phyloP scores from a whole-genome alignment of 2,888 invertebrate species.

The Polyommatus iphigenia region DNA sequence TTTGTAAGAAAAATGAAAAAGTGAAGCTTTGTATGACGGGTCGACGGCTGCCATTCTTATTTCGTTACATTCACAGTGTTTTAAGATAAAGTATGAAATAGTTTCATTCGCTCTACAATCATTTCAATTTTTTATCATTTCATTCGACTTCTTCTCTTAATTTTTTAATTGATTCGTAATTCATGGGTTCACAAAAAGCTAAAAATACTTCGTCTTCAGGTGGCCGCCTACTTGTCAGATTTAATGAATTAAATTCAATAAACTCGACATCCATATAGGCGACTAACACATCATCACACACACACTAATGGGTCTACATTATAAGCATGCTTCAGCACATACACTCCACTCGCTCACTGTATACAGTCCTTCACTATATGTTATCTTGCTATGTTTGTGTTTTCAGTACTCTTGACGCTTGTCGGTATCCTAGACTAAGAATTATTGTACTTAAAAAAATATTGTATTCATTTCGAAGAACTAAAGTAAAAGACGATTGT shows the following conservation, averaged over 20 bases:
- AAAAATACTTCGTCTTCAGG: background rate
- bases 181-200: background rate
- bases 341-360: constrained; percentile 40
- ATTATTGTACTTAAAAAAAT: constrained; percentile 34
- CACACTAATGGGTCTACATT: constrained; percentile 72
- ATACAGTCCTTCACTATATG: constrained; percentile 35
- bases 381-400: constrained; percentile 37
- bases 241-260: background rate
- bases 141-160: background rate
- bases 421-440: constrained; percentile 24
- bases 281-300: constrained; percentile 46
- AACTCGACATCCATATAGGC: constrained; percentile 43
- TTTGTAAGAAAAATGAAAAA: constrained; percentile 27
- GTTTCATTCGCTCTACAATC: background rate
- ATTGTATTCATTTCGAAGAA: constrained; percentile 31
- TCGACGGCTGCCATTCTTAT: constrained; percentile 26
- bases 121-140: background rate
- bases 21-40: constrained; percentile 23
- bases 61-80: background rate
- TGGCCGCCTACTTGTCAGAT: constrained; percentile 23
- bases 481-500: background rate
- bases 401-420: constrained; percentile 31
- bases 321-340: constrained; percentile 43
- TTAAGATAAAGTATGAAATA: background rate
- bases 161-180: background rate